Percentiles rank a stretch among this genome's conserved stretches.
Evolutionary conservation across 2,888 invertebrate species (phyloP).

Genomic region (Cryptophagus acutangulus): DNA sequence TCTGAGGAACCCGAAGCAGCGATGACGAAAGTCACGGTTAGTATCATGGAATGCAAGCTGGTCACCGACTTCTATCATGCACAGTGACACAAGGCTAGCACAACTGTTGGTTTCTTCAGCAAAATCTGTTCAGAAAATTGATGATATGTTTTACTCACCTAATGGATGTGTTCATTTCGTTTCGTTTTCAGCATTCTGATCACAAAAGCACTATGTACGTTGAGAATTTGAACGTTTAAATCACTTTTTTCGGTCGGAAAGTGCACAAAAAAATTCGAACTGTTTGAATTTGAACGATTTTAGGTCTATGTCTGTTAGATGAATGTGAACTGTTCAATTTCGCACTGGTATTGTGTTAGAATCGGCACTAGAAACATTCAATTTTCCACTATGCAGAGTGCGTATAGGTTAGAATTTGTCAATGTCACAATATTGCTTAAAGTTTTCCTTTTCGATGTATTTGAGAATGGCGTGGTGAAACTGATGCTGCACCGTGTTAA

Average conservation of each 20-base stretch:
- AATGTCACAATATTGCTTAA: constrained; percentile 21
- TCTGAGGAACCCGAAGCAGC: constrained; percentile 10
- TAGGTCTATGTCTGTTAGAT: not conserved
- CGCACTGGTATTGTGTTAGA: not conserved
- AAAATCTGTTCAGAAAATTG: constrained; percentile 4
- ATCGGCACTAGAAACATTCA: not conserved
- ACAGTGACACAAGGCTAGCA: constrained; percentile 18
- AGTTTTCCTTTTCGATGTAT: constrained; percentile 18
- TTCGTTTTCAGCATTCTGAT: constrained; percentile 23
- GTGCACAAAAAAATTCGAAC: no score
- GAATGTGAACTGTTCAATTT: not conserved
- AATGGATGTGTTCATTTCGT: constrained; percentile 26
- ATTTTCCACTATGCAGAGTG: constrained; percentile 23
- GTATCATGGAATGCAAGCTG: constrained; percentile 26
- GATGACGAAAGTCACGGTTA: constrained; percentile 28
- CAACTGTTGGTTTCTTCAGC: constrained; percentile 9
- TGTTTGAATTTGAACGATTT: not conserved
- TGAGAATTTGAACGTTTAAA: not conserved
- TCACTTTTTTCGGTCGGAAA: no score
- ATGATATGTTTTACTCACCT: constrained; percentile 23
- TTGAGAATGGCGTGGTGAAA: constrained; percentile 9
- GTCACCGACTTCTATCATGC: constrained; percentile 18
- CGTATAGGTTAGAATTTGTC: constrained; percentile 33
- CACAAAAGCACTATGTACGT: constrained; percentile 23
- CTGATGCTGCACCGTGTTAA: constrained; percentile 6